Base-by-base conservation (phyloP, 2,888 invertebrate genomes). In the Hydraecia micacea region DNA sequence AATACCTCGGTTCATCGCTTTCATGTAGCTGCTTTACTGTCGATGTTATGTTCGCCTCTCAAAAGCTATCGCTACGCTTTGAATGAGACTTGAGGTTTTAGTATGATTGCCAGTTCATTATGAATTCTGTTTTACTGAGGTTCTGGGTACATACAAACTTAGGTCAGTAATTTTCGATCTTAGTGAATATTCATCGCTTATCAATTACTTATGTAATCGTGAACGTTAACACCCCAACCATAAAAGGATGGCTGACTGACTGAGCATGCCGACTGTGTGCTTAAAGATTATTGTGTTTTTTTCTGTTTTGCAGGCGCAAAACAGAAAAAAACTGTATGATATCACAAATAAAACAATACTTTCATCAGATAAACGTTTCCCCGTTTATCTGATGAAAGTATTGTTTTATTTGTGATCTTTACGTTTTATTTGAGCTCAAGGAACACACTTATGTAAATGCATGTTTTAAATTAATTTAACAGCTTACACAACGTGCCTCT, bases 161-260 rank as follows among this genome's bases (percentile, higher is more conserved):
- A 67, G 63, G 28, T 58, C 68, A 63, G 42, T 60, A 36, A 49
- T 18, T 49, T 82, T 82, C 18, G n/a, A 49, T 75, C 32, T n/a
- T 36, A 60, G 18, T 77, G n/a, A 79, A 77, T 77, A 80, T 77
- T 76, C 58, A 79, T 60, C 0, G 36, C 3, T 81, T 63, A n/a
- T 80, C 6, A 52, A 55, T 55, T 62, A n/a, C n/a, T n/a, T n/a
- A 69, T 32, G 46, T 28, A 3, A 32, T 39, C 2, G 25, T 55
- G 11, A 72, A 78, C 11, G 28, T 63, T 80, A 5, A 49, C 11
- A 25, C 8, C 25, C 1, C 1, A 11, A 18, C 9, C n/a, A 5
- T 67, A 39, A 18, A 28, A 32, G 9, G n/a, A 15, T 72, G 32
- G 6, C 21, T 18, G 25, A 42, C 21, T 18, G 25, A 42, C 32